Percentiles rank a stretch among this genome's conserved stretches.
These are phyloP conservation scores for Chinchilla lanigera DNA, from an alignment of 2,113 vertebrate species.

Conservation along the genomic window DNA sequence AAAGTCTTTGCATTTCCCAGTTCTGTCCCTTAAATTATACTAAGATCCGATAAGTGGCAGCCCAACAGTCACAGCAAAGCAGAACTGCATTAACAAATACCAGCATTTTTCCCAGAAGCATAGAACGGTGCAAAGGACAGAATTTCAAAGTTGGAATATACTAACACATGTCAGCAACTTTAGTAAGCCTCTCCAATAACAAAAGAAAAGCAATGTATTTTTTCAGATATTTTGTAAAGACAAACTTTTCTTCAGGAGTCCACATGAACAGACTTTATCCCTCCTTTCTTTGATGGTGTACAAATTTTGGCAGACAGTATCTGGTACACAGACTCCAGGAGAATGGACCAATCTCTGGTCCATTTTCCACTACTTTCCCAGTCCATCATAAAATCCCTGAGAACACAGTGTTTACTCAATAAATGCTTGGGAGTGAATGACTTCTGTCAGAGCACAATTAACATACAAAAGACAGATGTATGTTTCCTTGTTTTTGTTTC, in stretches of 20 bases:
- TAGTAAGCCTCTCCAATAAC: background rate
- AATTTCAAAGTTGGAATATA: background rate
- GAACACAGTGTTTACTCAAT: background rate
- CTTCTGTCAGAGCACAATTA: background rate
- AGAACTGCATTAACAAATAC: background rate
- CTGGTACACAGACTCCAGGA: background rate
- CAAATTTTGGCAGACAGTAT: background rate
- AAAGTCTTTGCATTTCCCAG: conserved; percentile 54
- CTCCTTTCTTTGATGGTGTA: background rate
- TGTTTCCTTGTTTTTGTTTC: background rate
- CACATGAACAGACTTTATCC: background rate
- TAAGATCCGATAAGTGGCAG: background rate
- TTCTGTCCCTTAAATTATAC: conserved; percentile 46
- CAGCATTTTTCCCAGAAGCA: background rate
- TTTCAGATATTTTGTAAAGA: background rate
- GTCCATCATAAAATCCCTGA: background rate
- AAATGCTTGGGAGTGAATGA: background rate
- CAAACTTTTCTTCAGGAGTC: background rate
- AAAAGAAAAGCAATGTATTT: background rate
- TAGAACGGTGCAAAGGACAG: background rate
- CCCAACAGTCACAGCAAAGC: conserved; percentile 4
- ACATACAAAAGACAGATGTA: background rate
- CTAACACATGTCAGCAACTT: background rate
- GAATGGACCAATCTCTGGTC: background rate
- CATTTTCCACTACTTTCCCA: background rate